These are phyloP conservation scores for Serilophus lunatus DNA, from an alignment of 2,113 vertebrate species.

Conservation along the genomic window DNA sequence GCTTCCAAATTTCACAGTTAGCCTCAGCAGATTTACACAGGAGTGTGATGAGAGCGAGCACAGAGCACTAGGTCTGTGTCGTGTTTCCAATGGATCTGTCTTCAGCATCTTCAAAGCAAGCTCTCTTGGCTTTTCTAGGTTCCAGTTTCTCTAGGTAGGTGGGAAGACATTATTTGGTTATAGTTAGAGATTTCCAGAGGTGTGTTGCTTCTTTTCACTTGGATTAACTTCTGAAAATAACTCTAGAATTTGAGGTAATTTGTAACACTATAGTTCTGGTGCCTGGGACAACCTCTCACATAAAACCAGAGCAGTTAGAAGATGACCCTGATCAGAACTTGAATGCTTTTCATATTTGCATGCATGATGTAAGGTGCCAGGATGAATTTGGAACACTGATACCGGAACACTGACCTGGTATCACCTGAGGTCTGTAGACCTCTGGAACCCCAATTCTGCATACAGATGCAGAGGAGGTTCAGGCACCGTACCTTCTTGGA, in stretches of 20 bases:
- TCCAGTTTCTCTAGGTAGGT: background rate
- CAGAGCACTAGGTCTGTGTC: background rate
- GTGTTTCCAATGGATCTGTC: background rate
- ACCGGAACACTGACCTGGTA: background rate
- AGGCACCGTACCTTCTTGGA: background rate
- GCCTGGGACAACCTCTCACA: background rate
- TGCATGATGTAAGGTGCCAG: background rate
- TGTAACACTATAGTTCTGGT: background rate
- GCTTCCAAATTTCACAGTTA: background rate
- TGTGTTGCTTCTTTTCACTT: background rate
- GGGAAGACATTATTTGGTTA: background rate
- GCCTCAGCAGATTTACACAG: background rate
- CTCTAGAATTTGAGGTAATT: background rate
- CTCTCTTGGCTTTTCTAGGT: background rate
- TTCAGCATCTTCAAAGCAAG: background rate
- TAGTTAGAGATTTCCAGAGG: background rate
- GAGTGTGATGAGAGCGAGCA: background rate
- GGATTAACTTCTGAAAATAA: background rate
- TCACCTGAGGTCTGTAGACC: background rate
- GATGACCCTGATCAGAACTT: background rate
- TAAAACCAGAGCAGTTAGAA: background rate
- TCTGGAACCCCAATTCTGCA: background rate
- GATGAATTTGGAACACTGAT: background rate
- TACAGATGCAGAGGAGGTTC: background rate
- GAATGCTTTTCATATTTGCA: background rate